Percentiles rank a stretch among this genome's conserved stretches.
Conservation (phyloP, 2,797 vertebrate species). For the Graptemys geographica region DNA sequence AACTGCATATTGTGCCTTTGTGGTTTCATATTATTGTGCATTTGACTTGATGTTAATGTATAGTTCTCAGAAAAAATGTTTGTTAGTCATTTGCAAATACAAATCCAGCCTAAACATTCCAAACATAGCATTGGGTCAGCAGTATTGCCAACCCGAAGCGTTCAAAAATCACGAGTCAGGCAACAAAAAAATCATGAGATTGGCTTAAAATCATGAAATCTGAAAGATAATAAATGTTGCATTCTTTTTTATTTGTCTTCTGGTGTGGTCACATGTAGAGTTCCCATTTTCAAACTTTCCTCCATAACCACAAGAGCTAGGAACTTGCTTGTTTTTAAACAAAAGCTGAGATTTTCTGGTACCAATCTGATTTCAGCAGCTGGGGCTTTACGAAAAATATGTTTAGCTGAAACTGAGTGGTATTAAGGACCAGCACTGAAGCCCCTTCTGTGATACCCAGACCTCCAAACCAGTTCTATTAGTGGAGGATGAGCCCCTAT, state of each 20-base stretch:
- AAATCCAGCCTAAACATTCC: not conserved
- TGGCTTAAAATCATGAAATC: not conserved
- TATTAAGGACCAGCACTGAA: not conserved
- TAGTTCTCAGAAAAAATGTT: not conserved
- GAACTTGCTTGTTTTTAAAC: not conserved
- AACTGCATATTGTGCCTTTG: not conserved
- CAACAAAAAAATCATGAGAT: not conserved
- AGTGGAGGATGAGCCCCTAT: not conserved
- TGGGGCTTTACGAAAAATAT: not conserved
- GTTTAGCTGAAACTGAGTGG: not conserved
- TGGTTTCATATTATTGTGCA: not conserved
- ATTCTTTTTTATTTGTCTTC: not conserved
- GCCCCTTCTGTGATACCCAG: not conserved
- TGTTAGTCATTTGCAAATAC: not conserved
- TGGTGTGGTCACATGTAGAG: not conserved
- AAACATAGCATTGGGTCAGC: not conserved
- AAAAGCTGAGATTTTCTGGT: not conserved
- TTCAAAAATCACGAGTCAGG: not conserved
- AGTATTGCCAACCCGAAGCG: not conserved
- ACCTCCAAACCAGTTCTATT: not conserved
- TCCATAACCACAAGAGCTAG: not conserved
- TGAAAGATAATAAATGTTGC: not conserved
- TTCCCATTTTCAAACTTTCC: not conserved
- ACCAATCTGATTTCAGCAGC: not conserved
- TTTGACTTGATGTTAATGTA: not conserved